Evolutionary conservation across 2,797 vertebrate species (phyloP).

Genomic region (Pantherophis alleghaniensis): DNA sequence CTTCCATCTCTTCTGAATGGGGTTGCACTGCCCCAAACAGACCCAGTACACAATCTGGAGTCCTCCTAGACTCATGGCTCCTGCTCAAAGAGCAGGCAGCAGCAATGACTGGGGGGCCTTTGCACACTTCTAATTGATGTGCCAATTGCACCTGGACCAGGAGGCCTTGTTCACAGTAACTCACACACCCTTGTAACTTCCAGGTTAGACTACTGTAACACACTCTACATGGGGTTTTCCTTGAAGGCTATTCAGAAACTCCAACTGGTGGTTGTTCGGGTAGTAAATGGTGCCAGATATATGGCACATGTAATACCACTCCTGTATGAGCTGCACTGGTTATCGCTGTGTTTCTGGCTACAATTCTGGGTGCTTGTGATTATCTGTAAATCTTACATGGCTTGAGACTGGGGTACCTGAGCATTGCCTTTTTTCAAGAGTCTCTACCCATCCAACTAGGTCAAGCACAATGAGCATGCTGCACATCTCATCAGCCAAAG

Average conservation of each 20-base stretch:
- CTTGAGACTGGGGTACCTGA: neutral
- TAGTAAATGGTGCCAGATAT: neutral
- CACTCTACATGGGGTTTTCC: neutral
- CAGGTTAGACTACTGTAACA: neutral
- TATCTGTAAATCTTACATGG: neutral
- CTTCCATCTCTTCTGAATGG: neutral
- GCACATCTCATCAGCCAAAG: neutral
- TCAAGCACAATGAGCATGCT: neutral
- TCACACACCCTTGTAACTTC: neutral
- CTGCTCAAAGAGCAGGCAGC: no score
- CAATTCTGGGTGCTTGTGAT: neutral
- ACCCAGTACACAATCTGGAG: neutral
- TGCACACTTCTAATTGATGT: neutral
- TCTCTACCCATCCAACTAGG: neutral
- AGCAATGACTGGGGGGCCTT: neutral
- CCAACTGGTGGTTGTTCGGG: neutral
- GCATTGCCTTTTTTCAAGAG: neutral
- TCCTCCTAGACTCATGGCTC: no score
- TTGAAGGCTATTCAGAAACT: neutral
- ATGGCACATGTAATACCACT: neutral
- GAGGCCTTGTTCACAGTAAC: neutral
- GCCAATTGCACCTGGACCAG: neutral
- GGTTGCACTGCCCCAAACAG: neutral
- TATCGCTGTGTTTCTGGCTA: neutral
- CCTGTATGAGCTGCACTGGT: neutral